Evolutionary conservation across 2,888 invertebrate genomes (phyloP).

Genomic region (Neelides folsomi): DNA sequence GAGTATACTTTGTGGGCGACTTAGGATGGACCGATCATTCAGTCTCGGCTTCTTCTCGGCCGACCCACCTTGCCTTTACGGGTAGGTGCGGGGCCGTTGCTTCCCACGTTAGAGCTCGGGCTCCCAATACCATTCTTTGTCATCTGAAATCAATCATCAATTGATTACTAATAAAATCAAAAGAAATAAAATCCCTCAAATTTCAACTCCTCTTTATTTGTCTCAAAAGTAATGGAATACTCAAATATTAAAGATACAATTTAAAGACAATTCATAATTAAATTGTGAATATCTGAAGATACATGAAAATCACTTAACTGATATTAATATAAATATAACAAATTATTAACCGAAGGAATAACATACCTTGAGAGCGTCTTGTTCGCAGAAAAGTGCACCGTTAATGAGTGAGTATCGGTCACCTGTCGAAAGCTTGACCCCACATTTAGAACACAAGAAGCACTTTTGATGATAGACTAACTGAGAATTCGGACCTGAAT

Average conservation of each 20-base stretch:
- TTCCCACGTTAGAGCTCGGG: slow-evolving; percentile 28
- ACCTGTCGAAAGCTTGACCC: slow-evolving; percentile 73
- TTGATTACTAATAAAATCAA: not conserved
- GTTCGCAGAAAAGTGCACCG: slow-evolving; percentile 82
- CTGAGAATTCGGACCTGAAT: slow-evolving; percentile 40
- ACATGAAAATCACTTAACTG: no score
- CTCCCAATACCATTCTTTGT: slow-evolving; percentile 33
- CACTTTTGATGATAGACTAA: slow-evolving; percentile 90
- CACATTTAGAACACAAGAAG: slow-evolving; percentile 88
- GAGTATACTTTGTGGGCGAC: no score
- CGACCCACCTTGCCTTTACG: slow-evolving; percentile 81
- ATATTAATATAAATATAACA: no score
- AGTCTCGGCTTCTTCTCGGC: slow-evolving; percentile 78
- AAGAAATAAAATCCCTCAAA: no score
- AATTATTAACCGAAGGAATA: not conserved
- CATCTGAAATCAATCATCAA: slow-evolving; percentile 15
- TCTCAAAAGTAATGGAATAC: not conserved
- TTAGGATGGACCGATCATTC: slow-evolving; percentile 38
- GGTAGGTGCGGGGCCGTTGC: slow-evolving; percentile 31
- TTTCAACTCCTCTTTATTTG: slow-evolving; percentile 1
- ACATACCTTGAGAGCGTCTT: slow-evolving; percentile 79
- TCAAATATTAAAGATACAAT: not conserved
- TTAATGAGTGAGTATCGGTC: slow-evolving; percentile 86
- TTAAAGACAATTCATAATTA: no score
- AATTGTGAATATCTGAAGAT: no score